Conservation (phyloP, 2,888 invertebrate species). For the Ophion costatus region DNA sequence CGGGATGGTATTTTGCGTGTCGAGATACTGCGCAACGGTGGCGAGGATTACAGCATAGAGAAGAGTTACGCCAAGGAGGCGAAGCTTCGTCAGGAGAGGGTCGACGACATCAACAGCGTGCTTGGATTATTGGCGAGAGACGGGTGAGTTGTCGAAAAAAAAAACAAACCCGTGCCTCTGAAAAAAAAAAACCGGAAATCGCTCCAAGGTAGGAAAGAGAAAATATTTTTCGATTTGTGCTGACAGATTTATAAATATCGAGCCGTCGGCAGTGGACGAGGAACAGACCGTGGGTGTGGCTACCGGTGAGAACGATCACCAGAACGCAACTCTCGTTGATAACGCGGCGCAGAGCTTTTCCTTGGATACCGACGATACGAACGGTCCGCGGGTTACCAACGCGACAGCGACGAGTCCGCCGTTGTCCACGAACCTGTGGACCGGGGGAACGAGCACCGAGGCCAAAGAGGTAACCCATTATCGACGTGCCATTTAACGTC, state of each 20-base stretch:
- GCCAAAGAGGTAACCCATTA: conserved; percentile 64
- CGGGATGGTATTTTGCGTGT: conserved; percentile 97
- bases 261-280: conserved; percentile 87
- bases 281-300: conserved; percentile 83
- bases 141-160: conserved; percentile 84
- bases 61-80: conserved; percentile 94
- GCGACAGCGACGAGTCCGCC: conserved; percentile 74
- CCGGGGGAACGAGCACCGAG: conserved; percentile 70
- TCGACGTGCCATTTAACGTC: not conserved
- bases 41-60: conserved; percentile 90
- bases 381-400: conserved; percentile 76
- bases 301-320: conserved; percentile 80
- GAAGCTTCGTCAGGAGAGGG: conserved; percentile 88
- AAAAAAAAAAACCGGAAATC: conserved; percentile 3
- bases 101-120: conserved; percentile 86
- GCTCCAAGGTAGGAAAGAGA: not conserved
- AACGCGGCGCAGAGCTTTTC: conserved; percentile 83
- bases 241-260: conserved; percentile 88
- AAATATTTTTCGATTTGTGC: conserved; percentile 56
- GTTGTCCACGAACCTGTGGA: conserved; percentile 79
- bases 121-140: conserved; percentile 88
- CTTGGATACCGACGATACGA: conserved; percentile 73
- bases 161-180: conserved; percentile 1
- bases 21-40: conserved; percentile 91
- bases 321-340: conserved; percentile 78